Evolutionary conservation across 2,797 vertebrate genomes (phyloP).

Genomic region (Antrozous pallidus): DNA sequence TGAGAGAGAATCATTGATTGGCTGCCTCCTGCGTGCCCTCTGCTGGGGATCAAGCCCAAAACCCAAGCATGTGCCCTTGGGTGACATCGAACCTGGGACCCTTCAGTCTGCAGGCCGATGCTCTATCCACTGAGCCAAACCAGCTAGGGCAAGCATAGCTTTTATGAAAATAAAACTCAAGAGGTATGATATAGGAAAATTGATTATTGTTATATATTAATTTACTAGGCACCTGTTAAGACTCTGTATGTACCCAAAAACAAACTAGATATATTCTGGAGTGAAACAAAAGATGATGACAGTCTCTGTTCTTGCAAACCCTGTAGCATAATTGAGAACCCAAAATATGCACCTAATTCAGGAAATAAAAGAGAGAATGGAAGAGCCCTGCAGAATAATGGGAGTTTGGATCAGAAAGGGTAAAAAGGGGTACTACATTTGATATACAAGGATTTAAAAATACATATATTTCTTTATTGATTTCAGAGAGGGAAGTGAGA

Average conservation of each 20-base stretch:
- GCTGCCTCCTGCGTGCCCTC: no score
- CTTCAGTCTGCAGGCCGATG: no score
- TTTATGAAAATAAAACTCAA: slow-evolving; percentile 16
- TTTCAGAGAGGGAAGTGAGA: no score
- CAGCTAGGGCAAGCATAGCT: not conserved
- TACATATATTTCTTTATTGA: no score
- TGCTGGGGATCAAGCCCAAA: no score
- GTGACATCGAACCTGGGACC: no score
- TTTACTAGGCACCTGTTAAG: not conserved
- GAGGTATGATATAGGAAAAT: not conserved
- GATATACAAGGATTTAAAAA: not conserved
- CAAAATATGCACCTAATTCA: not conserved
- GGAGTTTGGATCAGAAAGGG: not conserved
- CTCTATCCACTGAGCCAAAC: no score
- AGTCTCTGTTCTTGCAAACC: not conserved
- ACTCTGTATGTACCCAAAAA: not conserved
- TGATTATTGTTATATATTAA: not conserved
- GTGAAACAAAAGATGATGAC: not conserved
- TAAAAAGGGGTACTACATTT: not conserved
- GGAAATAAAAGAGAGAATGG: not conserved
- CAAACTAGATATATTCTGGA: not conserved
- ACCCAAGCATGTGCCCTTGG: no score
- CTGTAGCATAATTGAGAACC: not conserved
- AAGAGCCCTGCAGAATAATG: not conserved
- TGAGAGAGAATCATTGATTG: no score